phyloP scores from a whole-genome alignment of 2,888 invertebrate species.

The Lampropteryx suffumata region DNA sequence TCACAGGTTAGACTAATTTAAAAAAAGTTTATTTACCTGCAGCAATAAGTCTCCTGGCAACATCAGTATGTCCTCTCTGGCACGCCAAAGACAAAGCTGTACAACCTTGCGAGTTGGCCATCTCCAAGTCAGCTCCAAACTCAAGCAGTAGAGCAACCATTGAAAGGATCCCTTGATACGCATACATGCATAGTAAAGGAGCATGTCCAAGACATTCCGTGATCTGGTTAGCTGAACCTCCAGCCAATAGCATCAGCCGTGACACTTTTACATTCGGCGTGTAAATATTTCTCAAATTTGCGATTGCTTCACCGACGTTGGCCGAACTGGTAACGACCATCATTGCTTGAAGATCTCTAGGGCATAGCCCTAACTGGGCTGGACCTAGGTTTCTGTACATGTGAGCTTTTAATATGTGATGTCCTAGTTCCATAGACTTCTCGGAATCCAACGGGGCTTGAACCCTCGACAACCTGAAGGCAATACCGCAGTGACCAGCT shows the following conservation, averaged over 20 bases:
- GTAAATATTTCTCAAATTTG: slow-evolving; percentile 93
- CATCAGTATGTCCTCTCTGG: slow-evolving; percentile 93
- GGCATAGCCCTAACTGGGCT: slow-evolving; percentile 86
- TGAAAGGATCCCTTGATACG: slow-evolving; percentile 95
- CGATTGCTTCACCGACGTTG: slow-evolving; percentile 92
- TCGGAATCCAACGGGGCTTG: slow-evolving; percentile 94
- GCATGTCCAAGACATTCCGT: slow-evolving; percentile 92
- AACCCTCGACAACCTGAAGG: slow-evolving; percentile 93
- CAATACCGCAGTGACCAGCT: slow-evolving; percentile 95
- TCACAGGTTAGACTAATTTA: no score
- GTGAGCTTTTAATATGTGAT: slow-evolving; percentile 98
- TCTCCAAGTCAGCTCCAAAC: slow-evolving; percentile 94
- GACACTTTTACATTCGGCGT: slow-evolving; percentile 98
- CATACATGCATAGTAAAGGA: slow-evolving; percentile 93
- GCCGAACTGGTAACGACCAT: slow-evolving; percentile 93
- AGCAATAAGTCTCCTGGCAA: slow-evolving; percentile 88
- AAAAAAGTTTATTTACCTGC: slow-evolving; percentile 73
- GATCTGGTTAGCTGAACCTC: slow-evolving; percentile 92
- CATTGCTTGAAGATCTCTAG: slow-evolving; percentile 94
- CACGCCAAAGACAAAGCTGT: slow-evolving; percentile 94
- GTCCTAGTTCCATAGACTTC: slow-evolving; percentile 95
- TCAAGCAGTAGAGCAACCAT: slow-evolving; percentile 93
- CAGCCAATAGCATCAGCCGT: slow-evolving; percentile 92
- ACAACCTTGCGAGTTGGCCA: slow-evolving; percentile 93
- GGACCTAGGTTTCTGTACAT: slow-evolving; percentile 93